Evolutionary conservation across 2,797 vertebrate species (phyloP).

Genomic region (Pangasius djambal): DNA sequence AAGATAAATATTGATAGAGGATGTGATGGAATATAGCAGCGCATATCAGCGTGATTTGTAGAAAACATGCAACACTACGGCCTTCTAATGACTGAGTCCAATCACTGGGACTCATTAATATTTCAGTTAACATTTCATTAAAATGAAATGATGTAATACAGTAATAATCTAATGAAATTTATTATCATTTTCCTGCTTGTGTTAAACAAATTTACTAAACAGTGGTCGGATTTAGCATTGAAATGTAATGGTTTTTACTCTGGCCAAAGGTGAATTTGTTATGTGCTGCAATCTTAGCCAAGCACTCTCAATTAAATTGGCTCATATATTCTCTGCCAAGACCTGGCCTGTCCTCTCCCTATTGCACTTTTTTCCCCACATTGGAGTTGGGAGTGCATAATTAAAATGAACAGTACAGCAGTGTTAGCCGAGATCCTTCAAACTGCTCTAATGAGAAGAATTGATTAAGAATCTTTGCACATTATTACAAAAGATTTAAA

Average conservation of each 20-base stretch:
- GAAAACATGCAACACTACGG: neutral
- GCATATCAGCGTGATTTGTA: neutral
- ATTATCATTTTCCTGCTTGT: neutral
- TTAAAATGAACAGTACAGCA: neutral
- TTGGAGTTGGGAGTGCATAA: neutral
- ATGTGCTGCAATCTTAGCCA: neutral
- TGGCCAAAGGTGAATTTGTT: neutral
- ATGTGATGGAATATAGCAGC: neutral
- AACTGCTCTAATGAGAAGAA: neutral
- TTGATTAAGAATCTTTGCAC: neutral
- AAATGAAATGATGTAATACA: neutral
- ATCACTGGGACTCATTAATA: neutral
- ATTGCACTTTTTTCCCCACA: neutral
- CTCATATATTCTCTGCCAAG: neutral
- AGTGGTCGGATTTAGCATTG: neutral
- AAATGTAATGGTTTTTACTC: neutral
- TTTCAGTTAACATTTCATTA: neutral
- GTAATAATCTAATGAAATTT: neutral
- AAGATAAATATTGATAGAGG: neutral
- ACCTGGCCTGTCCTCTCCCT: neutral
- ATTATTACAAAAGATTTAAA: neutral
- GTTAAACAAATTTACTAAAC: neutral
- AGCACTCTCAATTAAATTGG: neutral
- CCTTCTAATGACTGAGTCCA: neutral
- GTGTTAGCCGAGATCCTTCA: neutral